Evolutionary conservation across 2,797 vertebrate genomes (phyloP).

Genomic region (Pyrocephalus nanus): DNA sequence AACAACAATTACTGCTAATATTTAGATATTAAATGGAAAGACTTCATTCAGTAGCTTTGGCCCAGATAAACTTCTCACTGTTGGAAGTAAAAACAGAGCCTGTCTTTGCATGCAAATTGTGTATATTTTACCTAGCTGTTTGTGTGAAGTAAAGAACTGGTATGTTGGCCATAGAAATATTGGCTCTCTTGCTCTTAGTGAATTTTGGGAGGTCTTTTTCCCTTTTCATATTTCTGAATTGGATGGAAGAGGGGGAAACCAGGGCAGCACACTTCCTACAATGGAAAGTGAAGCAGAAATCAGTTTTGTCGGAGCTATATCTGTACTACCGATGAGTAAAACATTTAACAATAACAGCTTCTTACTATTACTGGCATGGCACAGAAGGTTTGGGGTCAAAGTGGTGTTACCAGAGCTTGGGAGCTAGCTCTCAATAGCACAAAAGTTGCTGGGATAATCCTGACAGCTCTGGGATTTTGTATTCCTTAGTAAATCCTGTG

Average conservation of each 20-base stretch:
- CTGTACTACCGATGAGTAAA: not conserved
- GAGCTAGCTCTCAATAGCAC: constrained; percentile 7
- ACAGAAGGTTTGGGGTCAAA: not conserved
- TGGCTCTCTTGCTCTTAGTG: not conserved
- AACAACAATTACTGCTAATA: not conserved
- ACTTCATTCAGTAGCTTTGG: not conserved
- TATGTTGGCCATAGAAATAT: not conserved
- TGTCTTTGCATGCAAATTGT: not conserved
- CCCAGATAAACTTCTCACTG: not conserved
- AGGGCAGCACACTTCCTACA: not conserved
- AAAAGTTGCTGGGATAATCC: constrained; percentile 6
- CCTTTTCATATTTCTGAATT: not conserved
- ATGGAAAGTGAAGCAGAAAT: not conserved
- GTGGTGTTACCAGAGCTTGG: not conserved
- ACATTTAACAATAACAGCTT: not conserved
- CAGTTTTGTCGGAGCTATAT: not conserved
- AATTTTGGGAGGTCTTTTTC: not conserved
- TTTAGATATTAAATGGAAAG: not conserved
- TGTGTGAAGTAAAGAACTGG: not conserved
- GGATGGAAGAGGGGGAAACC: not conserved
- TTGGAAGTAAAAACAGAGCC: not conserved
- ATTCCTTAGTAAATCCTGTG: constrained; percentile 24
- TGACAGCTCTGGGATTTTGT: constrained; percentile 19
- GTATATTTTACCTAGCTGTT: not conserved
- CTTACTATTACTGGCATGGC: not conserved